Conservation (phyloP, 2,888 invertebrate species). For the Leptopilina myrica region DNA sequence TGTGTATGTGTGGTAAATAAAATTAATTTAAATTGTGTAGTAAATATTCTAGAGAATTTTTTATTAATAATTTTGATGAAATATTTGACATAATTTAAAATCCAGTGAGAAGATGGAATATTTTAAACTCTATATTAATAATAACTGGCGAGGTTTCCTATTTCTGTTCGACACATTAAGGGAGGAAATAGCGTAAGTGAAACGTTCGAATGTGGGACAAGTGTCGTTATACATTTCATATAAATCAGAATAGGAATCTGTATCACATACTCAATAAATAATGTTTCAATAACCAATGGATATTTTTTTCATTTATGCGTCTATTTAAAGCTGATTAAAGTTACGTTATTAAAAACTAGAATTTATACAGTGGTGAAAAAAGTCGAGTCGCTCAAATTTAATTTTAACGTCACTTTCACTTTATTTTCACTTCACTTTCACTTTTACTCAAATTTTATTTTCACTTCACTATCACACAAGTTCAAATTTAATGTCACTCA, state of each 20-base stretch:
- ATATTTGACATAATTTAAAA: conserved; percentile 1
- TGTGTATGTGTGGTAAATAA: too few species aligned
- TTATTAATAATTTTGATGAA: not conserved
- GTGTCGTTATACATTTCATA: conserved; percentile 40
- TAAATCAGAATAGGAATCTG: conserved; percentile 34
- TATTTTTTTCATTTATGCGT: not conserved
- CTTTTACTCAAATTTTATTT: too few species aligned
- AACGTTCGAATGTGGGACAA: conserved; percentile 30
- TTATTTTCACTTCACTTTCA: too few species aligned
- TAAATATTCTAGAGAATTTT: too few species aligned
- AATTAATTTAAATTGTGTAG: too few species aligned
- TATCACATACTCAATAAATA: conserved; percentile 32
- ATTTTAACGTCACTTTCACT: too few species aligned
- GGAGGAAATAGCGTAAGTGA: conserved; percentile 32
- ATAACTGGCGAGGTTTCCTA: conserved; percentile 7
- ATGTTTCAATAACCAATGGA: conserved; percentile 18
- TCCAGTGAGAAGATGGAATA: not conserved
- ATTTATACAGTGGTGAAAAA: too few species aligned
- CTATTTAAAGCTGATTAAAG: not conserved
- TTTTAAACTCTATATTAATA: not conserved
- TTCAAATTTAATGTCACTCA: not conserved
- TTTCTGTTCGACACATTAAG: conserved; percentile 19
- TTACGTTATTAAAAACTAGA: not conserved
- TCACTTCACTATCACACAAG: not conserved
- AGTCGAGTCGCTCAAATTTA: too few species aligned